phyloP scores from a whole-genome alignment of 1,140 invertebrate species.

The Zaprionus capensis region DNA sequence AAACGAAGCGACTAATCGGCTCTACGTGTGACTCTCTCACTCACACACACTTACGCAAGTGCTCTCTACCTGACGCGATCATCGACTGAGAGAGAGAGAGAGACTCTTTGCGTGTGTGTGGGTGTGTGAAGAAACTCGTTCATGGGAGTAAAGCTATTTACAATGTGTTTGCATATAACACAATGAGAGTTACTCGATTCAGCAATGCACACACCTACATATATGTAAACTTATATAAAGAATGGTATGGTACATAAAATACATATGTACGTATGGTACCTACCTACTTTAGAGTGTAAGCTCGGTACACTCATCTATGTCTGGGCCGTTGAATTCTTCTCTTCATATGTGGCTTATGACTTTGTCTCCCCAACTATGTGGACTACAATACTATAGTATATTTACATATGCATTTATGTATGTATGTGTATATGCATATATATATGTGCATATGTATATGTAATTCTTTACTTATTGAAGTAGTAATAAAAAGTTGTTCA shows the following conservation, averaged over 20 bases:
- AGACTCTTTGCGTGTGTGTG: slow-evolving; percentile 12
- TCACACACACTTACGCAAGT: slow-evolving; percentile 13
- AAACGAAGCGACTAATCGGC: slow-evolving; percentile 62
- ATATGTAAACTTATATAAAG: slow-evolving; percentile 1
- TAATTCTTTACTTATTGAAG: background rate
- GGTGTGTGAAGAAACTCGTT: slow-evolving; percentile 3
- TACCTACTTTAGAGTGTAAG: background rate
- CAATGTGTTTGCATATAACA: background rate
- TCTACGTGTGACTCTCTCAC: slow-evolving; percentile 19
- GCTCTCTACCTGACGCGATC: slow-evolving; percentile 28
- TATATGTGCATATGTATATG: background rate
- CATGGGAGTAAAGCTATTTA: background rate
- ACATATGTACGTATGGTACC: background rate
- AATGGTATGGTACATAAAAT: background rate
- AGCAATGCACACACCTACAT: background rate
- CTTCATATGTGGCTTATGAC: background rate
- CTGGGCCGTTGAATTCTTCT: slow-evolving; percentile 26
- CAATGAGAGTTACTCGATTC: background rate
- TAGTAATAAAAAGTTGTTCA: slow-evolving; percentile 1
- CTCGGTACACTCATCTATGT: background rate
- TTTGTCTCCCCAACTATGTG: background rate
- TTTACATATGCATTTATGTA: too few species aligned
- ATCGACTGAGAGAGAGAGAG: background rate
- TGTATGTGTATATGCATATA: too few species aligned
- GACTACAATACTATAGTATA: too few species aligned